These are phyloP conservation scores for Platysternon megacephalum DNA, from an alignment of 2,113 vertebrate species.

Conservation along the genomic window DNA sequence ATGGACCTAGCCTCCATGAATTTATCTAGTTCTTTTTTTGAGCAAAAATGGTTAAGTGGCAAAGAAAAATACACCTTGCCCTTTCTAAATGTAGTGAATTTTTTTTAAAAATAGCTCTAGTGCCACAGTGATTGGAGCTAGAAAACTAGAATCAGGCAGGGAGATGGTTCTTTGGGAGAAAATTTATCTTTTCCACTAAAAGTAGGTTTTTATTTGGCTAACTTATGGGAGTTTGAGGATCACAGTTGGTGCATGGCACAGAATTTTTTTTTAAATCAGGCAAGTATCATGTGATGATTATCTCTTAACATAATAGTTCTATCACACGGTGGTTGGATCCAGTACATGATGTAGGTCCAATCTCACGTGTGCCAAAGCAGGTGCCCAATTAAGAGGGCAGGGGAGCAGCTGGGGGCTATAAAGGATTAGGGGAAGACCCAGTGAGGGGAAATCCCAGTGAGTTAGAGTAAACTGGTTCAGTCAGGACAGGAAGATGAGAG, in stretches of 20 bases:
- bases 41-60: neutral
- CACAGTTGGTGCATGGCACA: neutral
- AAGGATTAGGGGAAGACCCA: neutral
- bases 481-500: neutral
- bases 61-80: neutral
- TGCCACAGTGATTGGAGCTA: neutral
- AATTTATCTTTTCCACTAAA: neutral
- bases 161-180: neutral
- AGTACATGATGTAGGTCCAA: neutral
- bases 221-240: neutral
- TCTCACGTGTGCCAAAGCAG: neutral
- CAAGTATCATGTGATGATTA: neutral
- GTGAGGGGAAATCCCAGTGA: neutral
- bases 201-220: neutral
- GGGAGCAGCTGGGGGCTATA: neutral
- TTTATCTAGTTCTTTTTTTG: neutral
- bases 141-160: neutral
- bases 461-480: neutral
- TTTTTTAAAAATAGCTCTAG: neutral
- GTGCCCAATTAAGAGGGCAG: neutral
- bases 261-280: neutral
- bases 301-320: neutral
- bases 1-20: too few relatives aligned
- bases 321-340: neutral
- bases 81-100: neutral